Conservation (phyloP, 2,888 invertebrate genomes). For the Apodemia zela region DNA sequence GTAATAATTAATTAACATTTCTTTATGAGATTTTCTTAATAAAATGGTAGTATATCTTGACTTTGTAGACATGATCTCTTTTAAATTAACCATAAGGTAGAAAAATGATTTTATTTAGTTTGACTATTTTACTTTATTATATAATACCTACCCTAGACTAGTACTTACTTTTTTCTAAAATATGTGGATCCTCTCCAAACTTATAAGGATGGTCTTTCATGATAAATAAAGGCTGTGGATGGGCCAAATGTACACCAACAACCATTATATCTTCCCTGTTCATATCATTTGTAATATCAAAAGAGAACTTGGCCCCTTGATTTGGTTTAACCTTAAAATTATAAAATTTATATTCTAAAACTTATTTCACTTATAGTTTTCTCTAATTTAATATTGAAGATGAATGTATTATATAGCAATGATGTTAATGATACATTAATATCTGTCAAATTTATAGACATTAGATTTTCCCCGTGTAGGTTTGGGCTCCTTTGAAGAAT, state of each 20-base stretch:
- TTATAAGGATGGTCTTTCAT: slow-evolving; percentile 46
- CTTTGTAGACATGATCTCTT: too few relatives aligned
- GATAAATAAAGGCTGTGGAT: slow-evolving; percentile 54
- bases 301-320: slow-evolving; percentile 46
- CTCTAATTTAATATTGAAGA: background rate
- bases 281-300: slow-evolving; percentile 48
- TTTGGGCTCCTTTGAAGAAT: too few relatives aligned
- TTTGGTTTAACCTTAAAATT: slow-evolving; percentile 50
- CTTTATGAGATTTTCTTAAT: too few relatives aligned
- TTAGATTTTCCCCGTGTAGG: too few relatives aligned
- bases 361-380: background rate
- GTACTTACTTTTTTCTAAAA: slow-evolving; percentile 47
- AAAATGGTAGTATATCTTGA: too few relatives aligned
- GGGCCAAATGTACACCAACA: slow-evolving; percentile 51
- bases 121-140: too few relatives aligned
- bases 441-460: too few relatives aligned
- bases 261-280: slow-evolving; percentile 47
- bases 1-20: too few relatives aligned
- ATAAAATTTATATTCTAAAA: slow-evolving; percentile 4
- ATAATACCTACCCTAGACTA: background rate
- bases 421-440: too few relatives aligned
- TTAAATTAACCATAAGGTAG: background rate
- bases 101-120: background rate
- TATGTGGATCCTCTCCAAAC: slow-evolving; percentile 45
- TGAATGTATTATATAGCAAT: background rate